Percentiles rank a stretch among this genome's conserved stretches.
These are phyloP conservation scores for Endotricha flammealis DNA, from an alignment of 2,888 invertebrate genomes.

Conservation along the genomic window DNA sequence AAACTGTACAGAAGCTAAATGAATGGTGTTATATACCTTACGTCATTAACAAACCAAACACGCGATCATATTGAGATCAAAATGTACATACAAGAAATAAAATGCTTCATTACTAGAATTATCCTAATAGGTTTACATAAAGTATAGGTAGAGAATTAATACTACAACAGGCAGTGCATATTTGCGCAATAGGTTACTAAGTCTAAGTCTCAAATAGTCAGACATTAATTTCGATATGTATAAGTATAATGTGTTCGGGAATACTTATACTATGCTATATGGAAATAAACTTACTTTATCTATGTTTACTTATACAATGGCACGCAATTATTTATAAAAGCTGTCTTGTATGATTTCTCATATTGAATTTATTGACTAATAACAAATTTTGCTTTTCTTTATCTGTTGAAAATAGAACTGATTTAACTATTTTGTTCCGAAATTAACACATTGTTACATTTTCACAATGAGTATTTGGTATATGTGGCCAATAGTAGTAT, in stretches of 20 bases:
- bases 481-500: conserved; percentile 28
- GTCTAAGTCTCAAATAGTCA: conserved; percentile 45
- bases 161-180: conserved; percentile 70
- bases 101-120: conserved; percentile 36
- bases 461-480: conserved; percentile 13
- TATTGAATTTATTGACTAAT: too few species aligned
- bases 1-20: conserved; percentile 73
- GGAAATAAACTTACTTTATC: conserved; percentile 4
- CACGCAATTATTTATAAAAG: conserved; percentile 13
- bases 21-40: conserved; percentile 78
- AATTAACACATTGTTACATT: too few species aligned
- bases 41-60: conserved; percentile 62
- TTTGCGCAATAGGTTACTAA: conserved; percentile 58
- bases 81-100: conserved; percentile 66
- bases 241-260: conserved; percentile 31
- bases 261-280: conserved; percentile 10
- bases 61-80: conserved; percentile 76
- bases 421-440: too few species aligned
- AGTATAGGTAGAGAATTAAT: conserved; percentile 38
- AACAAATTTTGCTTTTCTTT: too few species aligned
- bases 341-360: too few species aligned
- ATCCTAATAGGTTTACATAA: conserved; percentile 37
- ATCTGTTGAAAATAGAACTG: too few species aligned
- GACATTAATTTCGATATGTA: conserved; percentile 57
- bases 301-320: conserved; percentile 14